Evolutionary conservation across 2,113 vertebrate species (phyloP).

Genomic region (Rynchops niger): DNA sequence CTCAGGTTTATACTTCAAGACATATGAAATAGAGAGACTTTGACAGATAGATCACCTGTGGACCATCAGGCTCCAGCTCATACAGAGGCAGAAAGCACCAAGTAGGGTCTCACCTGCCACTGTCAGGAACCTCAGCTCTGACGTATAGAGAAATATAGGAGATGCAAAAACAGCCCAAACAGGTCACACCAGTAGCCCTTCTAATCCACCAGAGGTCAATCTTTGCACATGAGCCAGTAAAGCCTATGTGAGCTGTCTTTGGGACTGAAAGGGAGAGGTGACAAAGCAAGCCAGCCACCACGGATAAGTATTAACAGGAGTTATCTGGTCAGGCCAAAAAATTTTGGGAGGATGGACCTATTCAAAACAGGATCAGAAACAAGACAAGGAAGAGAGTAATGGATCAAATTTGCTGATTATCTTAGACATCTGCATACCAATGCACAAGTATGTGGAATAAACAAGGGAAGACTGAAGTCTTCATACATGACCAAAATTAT

Average conservation of each 20-base stretch:
- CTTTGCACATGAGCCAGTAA: not conserved
- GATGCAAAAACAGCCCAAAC: not conserved
- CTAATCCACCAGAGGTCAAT: constrained; percentile 10
- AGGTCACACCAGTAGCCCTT: not conserved
- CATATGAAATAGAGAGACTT: not conserved
- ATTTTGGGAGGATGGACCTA: not conserved
- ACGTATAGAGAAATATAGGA: not conserved
- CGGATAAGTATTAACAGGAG: not conserved
- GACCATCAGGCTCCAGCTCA: not conserved
- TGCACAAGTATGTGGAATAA: not conserved
- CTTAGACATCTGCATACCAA: not conserved
- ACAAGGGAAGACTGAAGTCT: not conserved
- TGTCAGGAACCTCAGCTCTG: not conserved
- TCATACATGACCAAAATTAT: not conserved
- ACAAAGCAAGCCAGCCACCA: not conserved
- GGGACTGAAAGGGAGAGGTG: not conserved
- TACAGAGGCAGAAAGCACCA: not conserved
- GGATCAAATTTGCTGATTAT: not conserved
- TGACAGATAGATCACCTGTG: not conserved
- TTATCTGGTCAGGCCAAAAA: not conserved
- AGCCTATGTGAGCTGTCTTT: not conserved
- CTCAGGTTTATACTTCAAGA: not conserved
- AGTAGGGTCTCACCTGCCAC: not conserved
- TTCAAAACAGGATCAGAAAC: not conserved
- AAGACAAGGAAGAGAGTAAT: not conserved